A percentile compares a stretch with the other conserved stretches of the same genome.
Evolutionary conservation across 2,797 vertebrate genomes (phyloP).

Genomic region (Margarornis squamiger): DNA sequence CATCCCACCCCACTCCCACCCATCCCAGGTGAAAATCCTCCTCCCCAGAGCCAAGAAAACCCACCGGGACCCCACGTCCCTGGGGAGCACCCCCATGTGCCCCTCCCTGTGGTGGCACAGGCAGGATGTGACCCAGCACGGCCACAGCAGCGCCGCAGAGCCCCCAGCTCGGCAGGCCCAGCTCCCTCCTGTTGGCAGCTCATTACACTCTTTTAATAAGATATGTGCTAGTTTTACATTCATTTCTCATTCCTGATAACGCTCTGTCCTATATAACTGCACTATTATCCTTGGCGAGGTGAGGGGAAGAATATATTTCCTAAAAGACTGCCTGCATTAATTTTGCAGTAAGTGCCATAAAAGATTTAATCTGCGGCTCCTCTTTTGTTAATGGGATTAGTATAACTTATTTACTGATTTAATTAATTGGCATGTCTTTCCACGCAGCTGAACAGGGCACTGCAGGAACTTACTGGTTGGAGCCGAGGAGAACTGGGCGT

Average conservation of each 20-base stretch:
- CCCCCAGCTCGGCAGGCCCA: neutral
- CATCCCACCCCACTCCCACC: neutral
- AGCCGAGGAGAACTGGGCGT: neutral
- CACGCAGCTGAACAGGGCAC: neutral
- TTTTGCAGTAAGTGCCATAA: constrained; percentile 39
- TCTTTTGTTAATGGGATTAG: constrained; percentile 62
- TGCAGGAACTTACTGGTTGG: neutral
- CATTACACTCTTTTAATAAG: constrained; percentile 58
- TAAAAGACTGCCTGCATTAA: constrained; percentile 35
- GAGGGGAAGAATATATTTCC: constrained; percentile 41
- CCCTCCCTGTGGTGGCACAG: fast-evolving
- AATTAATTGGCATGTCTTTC: constrained; percentile 47
- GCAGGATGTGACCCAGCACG: neutral
- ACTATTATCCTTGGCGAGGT: neutral
- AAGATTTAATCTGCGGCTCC: constrained; percentile 59
- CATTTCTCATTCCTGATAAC: neutral
- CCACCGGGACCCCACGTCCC: neutral
- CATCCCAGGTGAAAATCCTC: neutral
- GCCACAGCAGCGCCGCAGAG: neutral
- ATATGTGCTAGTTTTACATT: constrained; percentile 25
- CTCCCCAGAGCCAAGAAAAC: neutral
- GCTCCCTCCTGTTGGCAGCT: neutral
- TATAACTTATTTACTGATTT: constrained; percentile 57
- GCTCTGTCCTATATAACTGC: constrained; percentile 19
- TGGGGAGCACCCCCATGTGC: fast-evolving